phyloP scores from a whole-genome alignment of 2,888 invertebrate genomes.

The Parochlus steinenii region DNA sequence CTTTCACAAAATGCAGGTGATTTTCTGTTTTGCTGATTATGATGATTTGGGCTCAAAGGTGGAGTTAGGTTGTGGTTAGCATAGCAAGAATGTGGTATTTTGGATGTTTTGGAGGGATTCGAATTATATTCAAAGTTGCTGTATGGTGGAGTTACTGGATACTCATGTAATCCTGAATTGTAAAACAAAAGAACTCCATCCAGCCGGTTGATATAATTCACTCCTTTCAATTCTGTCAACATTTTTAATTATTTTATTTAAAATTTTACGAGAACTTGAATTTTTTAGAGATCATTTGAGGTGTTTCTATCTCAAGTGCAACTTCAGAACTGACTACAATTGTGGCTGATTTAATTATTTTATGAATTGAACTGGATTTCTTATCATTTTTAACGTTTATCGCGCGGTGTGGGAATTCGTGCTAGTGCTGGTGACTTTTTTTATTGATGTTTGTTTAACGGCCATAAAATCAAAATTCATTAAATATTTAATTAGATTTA shows the following conservation, averaged over 20 bases:
- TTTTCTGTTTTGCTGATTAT: background rate
- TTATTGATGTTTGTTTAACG: too few relatives aligned
- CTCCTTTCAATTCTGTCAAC: conserved; percentile 3
- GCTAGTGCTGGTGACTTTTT: too few relatives aligned
- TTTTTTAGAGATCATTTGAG: background rate
- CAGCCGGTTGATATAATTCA: conserved; percentile 2
- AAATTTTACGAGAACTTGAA: background rate
- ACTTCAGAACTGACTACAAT: too few relatives aligned
- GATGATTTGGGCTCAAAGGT: conserved; percentile 4
- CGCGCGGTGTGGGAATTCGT: too few relatives aligned
- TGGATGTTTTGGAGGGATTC: conserved; percentile 3
- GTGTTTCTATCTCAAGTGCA: too few relatives aligned
- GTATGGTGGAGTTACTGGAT: background rate
- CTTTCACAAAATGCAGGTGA: conserved; percentile 1
- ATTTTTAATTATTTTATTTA: conserved; percentile 5
- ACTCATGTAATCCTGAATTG: too few relatives aligned
- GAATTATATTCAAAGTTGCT: background rate
- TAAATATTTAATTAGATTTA: too few relatives aligned
- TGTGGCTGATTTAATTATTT: too few relatives aligned
- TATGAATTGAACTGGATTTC: too few relatives aligned
- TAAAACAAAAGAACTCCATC: conserved; percentile 7
- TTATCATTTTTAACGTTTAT: too few relatives aligned
- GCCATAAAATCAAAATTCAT: too few relatives aligned
- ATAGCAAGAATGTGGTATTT: background rate
- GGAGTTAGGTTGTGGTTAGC: conserved; percentile 6